Conservation (phyloP, 2,113 vertebrate genomes). For the Tachysurus vachellii region DNA sequence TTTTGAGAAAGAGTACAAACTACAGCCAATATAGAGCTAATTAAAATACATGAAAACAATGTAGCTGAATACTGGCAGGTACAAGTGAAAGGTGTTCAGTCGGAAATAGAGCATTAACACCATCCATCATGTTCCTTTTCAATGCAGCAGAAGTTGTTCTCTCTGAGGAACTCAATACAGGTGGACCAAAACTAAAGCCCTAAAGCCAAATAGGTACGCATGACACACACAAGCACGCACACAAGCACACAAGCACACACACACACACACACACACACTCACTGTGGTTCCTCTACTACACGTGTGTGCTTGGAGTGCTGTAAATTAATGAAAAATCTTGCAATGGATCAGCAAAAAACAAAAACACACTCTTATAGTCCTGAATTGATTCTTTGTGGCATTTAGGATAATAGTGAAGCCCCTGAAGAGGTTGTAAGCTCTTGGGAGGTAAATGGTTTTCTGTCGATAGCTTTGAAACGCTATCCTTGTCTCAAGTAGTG, state of each 20-base stretch:
- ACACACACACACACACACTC: background rate
- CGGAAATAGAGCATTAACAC: background rate
- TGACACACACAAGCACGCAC: background rate
- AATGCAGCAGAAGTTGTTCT: background rate
- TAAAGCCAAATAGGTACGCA: background rate
- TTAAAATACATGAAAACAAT: background rate
- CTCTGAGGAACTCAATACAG: background rate
- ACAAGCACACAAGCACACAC: background rate
- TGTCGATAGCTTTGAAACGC: slow-evolving; percentile 74
- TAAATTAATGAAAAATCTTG: slow-evolving; percentile 50
- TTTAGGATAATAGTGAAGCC: slow-evolving; percentile 65
- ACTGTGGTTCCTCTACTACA: background rate
- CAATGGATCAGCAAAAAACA: slow-evolving; percentile 62
- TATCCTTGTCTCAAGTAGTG: slow-evolving; percentile 81
- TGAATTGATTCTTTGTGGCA: slow-evolving; percentile 68
- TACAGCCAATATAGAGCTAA: background rate
- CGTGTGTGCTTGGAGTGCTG: slow-evolving; percentile 1
- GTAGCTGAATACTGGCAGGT: background rate
- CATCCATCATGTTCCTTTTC: background rate
- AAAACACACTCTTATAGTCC: slow-evolving; percentile 58
- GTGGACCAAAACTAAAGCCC: background rate
- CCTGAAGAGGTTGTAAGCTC: slow-evolving; percentile 72
- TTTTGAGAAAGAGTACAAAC: background rate
- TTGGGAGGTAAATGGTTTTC: slow-evolving; percentile 70
- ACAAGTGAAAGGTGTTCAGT: background rate